Percentiles rank a stretch among this genome's conserved stretches.
Evolutionary conservation across 2,888 invertebrate species (phyloP).

Genomic region (Sinotaia quadrata): DNA sequence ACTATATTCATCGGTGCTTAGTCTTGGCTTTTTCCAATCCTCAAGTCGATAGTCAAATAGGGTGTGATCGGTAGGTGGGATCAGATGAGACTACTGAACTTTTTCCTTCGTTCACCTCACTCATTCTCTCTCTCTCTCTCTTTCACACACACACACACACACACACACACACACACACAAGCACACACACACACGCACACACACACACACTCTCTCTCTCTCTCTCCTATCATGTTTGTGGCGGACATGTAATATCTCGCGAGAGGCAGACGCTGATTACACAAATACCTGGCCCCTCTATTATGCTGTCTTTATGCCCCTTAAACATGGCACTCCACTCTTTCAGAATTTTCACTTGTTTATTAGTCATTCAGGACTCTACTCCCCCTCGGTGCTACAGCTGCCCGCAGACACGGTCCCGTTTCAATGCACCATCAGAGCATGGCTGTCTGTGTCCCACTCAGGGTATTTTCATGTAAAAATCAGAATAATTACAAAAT

Average conservation of each 20-base stretch:
- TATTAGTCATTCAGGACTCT: constrained; percentile 12
- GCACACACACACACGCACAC: too few relatives aligned
- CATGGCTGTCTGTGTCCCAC: background rate
- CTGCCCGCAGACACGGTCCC: constrained; percentile 9
- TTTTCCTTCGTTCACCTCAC: too few relatives aligned
- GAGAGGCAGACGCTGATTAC: background rate
- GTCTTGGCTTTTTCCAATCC: too few relatives aligned
- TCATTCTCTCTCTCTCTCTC: too few relatives aligned
- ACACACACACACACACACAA: too few relatives aligned
- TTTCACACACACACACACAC: too few relatives aligned
- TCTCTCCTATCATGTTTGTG: background rate
- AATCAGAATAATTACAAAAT: constrained; percentile 29
- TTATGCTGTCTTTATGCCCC: constrained; percentile 17
- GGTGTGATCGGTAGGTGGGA: background rate
- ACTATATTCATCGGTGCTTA: too few relatives aligned
- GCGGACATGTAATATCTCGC: background rate
- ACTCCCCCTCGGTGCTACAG: constrained; percentile 7
- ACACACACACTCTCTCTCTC: background rate
- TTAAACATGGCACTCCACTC: background rate
- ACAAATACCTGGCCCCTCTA: constrained; percentile 16
- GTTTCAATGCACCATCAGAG: constrained; percentile 16
- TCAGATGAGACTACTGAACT: background rate
- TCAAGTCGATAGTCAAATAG: too few relatives aligned
- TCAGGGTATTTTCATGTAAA: constrained; percentile 25
- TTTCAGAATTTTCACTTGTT: constrained; percentile 11